Conservation (phyloP, 2,113 vertebrate species). For the Vicugna pacos region DNA sequence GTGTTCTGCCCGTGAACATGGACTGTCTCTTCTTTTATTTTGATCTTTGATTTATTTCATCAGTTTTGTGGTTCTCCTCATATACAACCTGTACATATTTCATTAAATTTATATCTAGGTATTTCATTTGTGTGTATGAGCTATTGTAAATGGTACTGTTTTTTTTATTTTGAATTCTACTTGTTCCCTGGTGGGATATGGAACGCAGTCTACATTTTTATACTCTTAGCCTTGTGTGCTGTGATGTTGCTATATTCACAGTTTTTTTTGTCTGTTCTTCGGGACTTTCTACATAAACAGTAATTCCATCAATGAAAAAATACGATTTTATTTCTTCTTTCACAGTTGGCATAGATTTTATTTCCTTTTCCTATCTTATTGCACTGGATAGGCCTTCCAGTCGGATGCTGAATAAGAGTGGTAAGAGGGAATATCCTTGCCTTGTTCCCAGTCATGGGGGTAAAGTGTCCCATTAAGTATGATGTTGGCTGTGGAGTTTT, state of each 20-base stretch:
- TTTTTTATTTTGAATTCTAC: not conserved
- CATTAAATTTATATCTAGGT: not conserved
- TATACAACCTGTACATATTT: not conserved
- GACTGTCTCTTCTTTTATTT: not conserved
- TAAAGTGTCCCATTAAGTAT: not conserved
- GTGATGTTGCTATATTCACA: not conserved
- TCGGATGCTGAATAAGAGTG: not conserved
- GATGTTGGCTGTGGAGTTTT: not conserved
- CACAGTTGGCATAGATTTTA: not conserved
- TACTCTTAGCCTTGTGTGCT: not conserved
- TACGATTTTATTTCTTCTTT: slow-evolving; percentile 9
- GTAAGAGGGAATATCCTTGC: not conserved
- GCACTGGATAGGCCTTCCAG: not conserved
- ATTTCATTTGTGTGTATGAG: not conserved
- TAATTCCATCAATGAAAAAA: not conserved
- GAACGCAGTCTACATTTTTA: not conserved
- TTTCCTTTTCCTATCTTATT: not conserved
- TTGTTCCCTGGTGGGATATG: not conserved
- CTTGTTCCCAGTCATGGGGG: not conserved
- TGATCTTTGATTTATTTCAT: not conserved
- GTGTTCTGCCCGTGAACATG: not conserved
- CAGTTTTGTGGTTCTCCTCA: not conserved
- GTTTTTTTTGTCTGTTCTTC: not conserved
- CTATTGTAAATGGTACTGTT: not conserved
- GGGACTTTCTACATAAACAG: not conserved